Base-by-base conservation (phyloP, 2,888 invertebrate species). In the Meloe dianella region DNA sequence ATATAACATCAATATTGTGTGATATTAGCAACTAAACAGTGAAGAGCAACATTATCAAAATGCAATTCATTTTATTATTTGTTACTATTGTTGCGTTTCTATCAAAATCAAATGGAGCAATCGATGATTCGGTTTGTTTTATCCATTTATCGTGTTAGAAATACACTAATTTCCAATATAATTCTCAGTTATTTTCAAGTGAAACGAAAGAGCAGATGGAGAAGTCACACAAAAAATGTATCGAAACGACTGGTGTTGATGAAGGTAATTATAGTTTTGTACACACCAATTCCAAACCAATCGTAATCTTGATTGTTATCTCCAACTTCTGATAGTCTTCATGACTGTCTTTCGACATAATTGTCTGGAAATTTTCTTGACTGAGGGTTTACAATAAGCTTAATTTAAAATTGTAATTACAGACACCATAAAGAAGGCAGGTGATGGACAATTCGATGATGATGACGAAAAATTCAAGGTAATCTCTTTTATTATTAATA, bases 401-500 rank as follows among this genome's bases (percentile, higher is more conserved):
- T 8, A 57, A 57, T 27, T 8, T 47, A 20, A 32, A 64, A 24
- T 27, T 54, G 22, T 65, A 8, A 56, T 66, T 64, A 9, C 24
- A 69, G 69, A 64, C 41, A 7, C 57, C 2, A 63, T 71, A 54
- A 35, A 60, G 22, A 65, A 71, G 60, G 64, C 63, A 0, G 60
- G 63, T 35, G 63, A 69, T 24, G 71, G 69, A 29, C 60, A 60
- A 24, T 67, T 69, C 29, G 63, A 62, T 24, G 59, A 59, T 10
- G 60, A 67, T 60, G 62, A 67, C 51, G 32, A 56, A 9, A 69
- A 71, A 54, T 51, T 71, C n/a, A 71, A 69, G 64, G 71, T 71
- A 67, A 54, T 41, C 22, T 22, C n/a, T 47, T 27, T 47, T 20
- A 60, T 63, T 17, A 54, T 38, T 41, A 54, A 38, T n/a, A 29